These are phyloP conservation scores for Hemibagrus wyckioides DNA, from an alignment of 2,113 vertebrate genomes.

Conservation along the genomic window DNA sequence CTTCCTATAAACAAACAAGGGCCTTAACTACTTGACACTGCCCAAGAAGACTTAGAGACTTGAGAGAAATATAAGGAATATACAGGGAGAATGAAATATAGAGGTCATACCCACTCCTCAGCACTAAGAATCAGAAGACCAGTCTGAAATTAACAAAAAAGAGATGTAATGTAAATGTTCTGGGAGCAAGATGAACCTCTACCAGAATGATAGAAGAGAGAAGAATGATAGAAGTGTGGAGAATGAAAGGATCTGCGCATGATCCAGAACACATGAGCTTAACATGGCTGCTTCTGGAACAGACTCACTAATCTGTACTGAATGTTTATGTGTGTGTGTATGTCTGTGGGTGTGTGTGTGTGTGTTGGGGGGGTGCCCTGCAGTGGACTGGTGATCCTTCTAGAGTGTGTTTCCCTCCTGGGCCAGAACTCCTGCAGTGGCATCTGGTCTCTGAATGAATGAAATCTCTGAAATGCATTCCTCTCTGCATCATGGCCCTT, in stretches of 20 bases:
- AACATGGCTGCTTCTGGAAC: background rate
- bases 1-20: too few relatives aligned
- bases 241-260: background rate
- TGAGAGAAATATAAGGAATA: too few relatives aligned
- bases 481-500: background rate
- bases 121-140: background rate
- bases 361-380: background rate
- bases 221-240: background rate
- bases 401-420: background rate
- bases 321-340: background rate
- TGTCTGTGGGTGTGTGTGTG: constrained; percentile 9
- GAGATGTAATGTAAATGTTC: background rate
- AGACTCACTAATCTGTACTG: background rate
- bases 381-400: background rate
- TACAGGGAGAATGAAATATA: too few relatives aligned
- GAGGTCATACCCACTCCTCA: background rate
- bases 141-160: background rate
- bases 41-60: background rate
- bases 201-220: background rate
- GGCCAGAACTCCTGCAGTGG: background rate
- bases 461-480: background rate
- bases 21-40: too few relatives aligned
- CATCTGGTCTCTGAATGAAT: background rate
- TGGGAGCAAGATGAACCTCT: background rate
- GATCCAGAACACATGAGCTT: background rate